These are phyloP conservation scores for Gnathonemus echidnorhynchus DNA, from an alignment of 2,113 vertebrate genomes.

Conservation along the genomic window DNA sequence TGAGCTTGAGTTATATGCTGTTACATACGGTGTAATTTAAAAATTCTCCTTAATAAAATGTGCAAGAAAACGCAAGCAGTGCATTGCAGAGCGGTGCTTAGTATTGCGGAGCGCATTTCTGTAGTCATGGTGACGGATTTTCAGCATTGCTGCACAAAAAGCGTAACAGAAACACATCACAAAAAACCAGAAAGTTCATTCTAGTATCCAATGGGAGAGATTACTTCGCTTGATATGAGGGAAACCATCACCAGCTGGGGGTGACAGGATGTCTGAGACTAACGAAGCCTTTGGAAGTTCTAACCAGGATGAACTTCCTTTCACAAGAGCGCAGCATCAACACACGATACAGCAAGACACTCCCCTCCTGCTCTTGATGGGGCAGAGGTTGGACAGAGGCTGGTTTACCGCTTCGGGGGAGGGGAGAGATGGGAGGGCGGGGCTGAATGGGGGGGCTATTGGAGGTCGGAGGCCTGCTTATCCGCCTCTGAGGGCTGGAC, in stretches of 20 bases:
- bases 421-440: constrained; percentile 37
- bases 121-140: background rate
- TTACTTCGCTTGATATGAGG: background rate
- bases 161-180: background rate
- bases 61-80: background rate
- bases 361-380: background rate
- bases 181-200: constrained; percentile 16
- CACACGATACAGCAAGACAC: constrained; percentile 9
- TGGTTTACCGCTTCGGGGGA: constrained; percentile 44
- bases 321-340: background rate
- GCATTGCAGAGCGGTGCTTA: background rate
- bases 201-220: background rate
- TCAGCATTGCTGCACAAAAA: background rate
- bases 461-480: constrained; percentile 63
- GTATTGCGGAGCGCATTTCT: background rate
- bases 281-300: background rate
- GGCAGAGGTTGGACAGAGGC: background rate
- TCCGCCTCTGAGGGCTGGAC: constrained; percentile 79
- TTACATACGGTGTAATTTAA: background rate
- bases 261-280: background rate
- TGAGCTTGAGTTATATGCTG: background rate
- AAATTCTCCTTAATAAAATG: background rate
- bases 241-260: background rate
- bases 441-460: constrained; percentile 40
- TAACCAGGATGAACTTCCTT: constrained; percentile 17